These are phyloP conservation scores for Rhagonycha lutea DNA, from an alignment of 2,888 invertebrate genomes.

Conservation along the genomic window DNA sequence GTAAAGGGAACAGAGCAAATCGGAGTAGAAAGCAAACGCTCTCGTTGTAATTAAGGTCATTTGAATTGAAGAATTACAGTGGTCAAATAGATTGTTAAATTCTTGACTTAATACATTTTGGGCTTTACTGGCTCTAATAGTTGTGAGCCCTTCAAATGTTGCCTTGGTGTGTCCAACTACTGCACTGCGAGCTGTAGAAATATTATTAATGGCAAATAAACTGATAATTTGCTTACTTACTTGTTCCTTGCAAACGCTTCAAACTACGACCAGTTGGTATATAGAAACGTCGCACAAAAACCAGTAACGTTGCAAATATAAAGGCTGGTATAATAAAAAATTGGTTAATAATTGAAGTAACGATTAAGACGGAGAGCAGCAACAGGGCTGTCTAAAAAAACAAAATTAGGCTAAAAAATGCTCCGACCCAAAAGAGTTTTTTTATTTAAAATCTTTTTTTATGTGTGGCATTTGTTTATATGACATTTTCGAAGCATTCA, in stretches of 20 bases:
- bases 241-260: slow-evolving; percentile 70
- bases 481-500: too few relatives aligned
- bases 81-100: slow-evolving; percentile 48
- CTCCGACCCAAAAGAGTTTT: too few relatives aligned
- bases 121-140: slow-evolving; percentile 46
- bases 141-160: slow-evolving; percentile 48
- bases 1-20: neutral
- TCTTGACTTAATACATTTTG: slow-evolving; percentile 43
- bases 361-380: slow-evolving; percentile 57
- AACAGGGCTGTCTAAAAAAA: neutral
- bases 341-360: slow-evolving; percentile 70
- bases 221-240: slow-evolving; percentile 52
- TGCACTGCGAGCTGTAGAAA: slow-evolving; percentile 48
- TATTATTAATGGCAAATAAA: neutral
- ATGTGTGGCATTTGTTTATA: too few relatives aligned
- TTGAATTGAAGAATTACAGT: slow-evolving; percentile 45
- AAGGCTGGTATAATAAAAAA: slow-evolving; percentile 68
- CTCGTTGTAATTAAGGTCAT: slow-evolving; percentile 42
- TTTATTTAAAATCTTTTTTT: too few relatives aligned
- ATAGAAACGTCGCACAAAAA: slow-evolving; percentile 66
- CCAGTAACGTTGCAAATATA: slow-evolving; percentile 65
- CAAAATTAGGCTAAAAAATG: neutral
- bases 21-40: slow-evolving; percentile 22
- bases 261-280: slow-evolving; percentile 76
- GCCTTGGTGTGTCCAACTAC: slow-evolving; percentile 50